Conservation (phyloP, 2,113 vertebrate genomes). For the Ictalurus furcatus region DNA sequence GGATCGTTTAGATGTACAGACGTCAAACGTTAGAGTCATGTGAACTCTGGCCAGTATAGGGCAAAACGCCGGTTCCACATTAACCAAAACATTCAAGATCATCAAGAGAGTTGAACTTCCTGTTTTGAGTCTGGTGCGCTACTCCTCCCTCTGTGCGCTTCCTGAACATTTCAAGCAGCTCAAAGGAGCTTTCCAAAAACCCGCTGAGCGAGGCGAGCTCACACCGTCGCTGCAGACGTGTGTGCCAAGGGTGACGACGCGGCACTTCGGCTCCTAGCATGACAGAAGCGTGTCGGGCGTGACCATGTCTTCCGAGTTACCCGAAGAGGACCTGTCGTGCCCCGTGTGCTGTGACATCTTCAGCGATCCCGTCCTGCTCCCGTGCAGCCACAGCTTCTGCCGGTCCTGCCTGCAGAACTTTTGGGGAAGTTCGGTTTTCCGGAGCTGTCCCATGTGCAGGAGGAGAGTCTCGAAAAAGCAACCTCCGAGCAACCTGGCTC, state of each 20-base stretch:
- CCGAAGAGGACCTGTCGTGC: conserved; percentile 70
- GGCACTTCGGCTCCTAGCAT: neutral
- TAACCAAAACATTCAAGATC: neutral
- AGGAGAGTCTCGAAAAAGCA: conserved; percentile 60
- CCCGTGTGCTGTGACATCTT: conserved; percentile 70
- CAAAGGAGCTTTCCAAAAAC: conserved; percentile 28
- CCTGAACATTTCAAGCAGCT: conserved; percentile 16
- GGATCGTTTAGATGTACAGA: neutral
- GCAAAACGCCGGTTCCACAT: neutral
- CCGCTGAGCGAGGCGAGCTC: conserved; percentile 6
- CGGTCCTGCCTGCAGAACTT: conserved; percentile 62
- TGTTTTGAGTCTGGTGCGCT: conserved; percentile 56
- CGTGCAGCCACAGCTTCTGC: conserved; percentile 73
- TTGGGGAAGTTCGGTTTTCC: conserved; percentile 57
- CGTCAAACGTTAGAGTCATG: neutral
- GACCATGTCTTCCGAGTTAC: conserved; percentile 58
- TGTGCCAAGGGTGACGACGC: neutral
- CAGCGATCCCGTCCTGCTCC: conserved; percentile 65
- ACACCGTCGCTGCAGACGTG: neutral
- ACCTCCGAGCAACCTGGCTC: conserved; percentile 68
- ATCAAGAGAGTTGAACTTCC: conserved; percentile 66
- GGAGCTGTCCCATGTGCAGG: conserved; percentile 68
- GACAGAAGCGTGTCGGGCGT: neutral
- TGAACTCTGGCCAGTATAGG: neutral
- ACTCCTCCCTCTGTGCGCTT: conserved; percentile 48